Conservation (phyloP, 2,888 invertebrate genomes). For the Osmoderma eremita region DNA sequence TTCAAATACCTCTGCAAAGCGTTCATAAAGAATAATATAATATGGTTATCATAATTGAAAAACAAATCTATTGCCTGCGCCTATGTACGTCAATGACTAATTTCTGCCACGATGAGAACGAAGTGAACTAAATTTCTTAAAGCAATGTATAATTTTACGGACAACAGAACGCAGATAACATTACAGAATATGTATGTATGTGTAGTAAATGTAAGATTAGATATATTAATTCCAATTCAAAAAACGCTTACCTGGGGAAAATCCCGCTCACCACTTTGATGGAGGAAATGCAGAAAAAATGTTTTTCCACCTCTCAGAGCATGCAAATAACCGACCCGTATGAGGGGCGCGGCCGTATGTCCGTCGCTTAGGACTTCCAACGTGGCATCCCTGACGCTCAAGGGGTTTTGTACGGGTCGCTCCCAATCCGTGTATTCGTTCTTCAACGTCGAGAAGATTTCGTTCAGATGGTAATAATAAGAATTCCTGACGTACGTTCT, state of each 20-base stretch:
- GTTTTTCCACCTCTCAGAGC: conserved; percentile 81
- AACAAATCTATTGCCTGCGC: too few relatives aligned
- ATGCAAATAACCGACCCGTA: conserved; percentile 83
- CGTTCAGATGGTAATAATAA: conserved; percentile 93
- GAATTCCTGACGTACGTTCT: conserved; percentile 94
- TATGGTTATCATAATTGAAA: too few relatives aligned
- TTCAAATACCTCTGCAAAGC: too few relatives aligned
- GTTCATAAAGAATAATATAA: too few relatives aligned
- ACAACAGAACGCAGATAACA: too few relatives aligned
- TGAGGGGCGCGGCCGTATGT: conserved; percentile 86
- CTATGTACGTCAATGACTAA: too few relatives aligned
- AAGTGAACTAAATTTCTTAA: too few relatives aligned
- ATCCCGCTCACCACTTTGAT: conserved; percentile 84
- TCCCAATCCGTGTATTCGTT: conserved; percentile 99
- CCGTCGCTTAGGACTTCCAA: conserved; percentile 91
- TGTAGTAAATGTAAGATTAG: too few relatives aligned
- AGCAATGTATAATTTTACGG: too few relatives aligned
- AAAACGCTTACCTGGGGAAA: conserved; percentile 74
- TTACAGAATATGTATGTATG: too few relatives aligned
- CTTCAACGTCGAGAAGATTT: conserved; percentile 90
- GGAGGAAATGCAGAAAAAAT: conserved; percentile 89
- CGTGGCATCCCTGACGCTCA: conserved; percentile 86
- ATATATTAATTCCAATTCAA: too few relatives aligned
- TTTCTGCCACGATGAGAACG: too few relatives aligned
- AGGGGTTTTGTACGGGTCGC: conserved; percentile 84